Percentiles rank a stretch among this genome's conserved stretches.
These are phyloP conservation scores for Trichopoda pennipes DNA, from an alignment of 2,888 invertebrate species.

Conservation along the genomic window DNA sequence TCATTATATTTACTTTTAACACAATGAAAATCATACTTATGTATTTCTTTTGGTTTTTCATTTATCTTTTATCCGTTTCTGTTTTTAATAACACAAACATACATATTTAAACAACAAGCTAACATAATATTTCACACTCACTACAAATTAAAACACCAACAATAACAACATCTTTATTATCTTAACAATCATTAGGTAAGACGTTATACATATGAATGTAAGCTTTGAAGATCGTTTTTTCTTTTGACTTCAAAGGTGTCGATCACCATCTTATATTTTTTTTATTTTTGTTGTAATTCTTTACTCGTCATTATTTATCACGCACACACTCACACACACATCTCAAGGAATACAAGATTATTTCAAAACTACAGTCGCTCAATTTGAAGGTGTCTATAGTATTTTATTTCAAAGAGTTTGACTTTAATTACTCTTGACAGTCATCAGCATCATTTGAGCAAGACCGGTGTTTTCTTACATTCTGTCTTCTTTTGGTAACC, in stretches of 20 bases:
- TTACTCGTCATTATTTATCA: slow-evolving; percentile 55
- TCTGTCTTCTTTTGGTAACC: slow-evolving; percentile 54
- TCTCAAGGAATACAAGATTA: background rate
- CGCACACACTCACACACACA: background rate
- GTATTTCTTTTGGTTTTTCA: background rate
- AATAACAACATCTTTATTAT: slow-evolving; percentile 50
- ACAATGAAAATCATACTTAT: slow-evolving; percentile 19
- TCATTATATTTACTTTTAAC: slow-evolving; percentile 19
- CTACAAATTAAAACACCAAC: background rate
- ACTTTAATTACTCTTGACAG: slow-evolving; percentile 80
- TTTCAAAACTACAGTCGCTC: background rate
- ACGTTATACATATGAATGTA: slow-evolving; percentile 52
- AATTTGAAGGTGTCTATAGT: background rate
- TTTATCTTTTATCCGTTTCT: background rate
- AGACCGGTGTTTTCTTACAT: background rate
- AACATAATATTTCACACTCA: slow-evolving; percentile 24
- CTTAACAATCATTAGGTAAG: slow-evolving; percentile 62
- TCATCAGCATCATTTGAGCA: slow-evolving; percentile 72
- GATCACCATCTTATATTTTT: slow-evolving; percentile 60
- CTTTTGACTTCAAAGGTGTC: slow-evolving; percentile 49
- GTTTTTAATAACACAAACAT: slow-evolving; percentile 15
- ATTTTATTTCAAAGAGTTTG: slow-evolving; percentile 71
- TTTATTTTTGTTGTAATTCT: slow-evolving; percentile 15
- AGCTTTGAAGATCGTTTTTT: slow-evolving; percentile 19
- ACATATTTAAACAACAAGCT: background rate